A percentile compares a stretch with the other conserved stretches of the same genome.
Conservation (phyloP, 2,888 invertebrate species). For the Hipparchia sbordonii region DNA sequence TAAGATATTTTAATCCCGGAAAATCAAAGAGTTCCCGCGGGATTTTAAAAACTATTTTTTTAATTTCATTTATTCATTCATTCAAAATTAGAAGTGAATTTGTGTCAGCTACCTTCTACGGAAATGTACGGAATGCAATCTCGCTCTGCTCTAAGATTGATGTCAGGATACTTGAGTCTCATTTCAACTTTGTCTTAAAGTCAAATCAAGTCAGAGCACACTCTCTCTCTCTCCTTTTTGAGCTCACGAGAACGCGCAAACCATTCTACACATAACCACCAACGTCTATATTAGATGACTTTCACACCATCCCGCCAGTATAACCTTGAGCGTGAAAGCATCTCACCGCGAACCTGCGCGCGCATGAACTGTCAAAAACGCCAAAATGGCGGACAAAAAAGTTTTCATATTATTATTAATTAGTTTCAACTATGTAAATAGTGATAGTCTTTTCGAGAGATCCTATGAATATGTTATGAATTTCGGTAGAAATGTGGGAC, state of each 20-base stretch:
- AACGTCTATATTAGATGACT: constrained; percentile 44
- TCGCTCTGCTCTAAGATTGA: too few relatives aligned
- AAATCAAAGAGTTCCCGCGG: too few relatives aligned
- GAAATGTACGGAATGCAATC: too few relatives aligned
- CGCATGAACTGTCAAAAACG: constrained; percentile 15
- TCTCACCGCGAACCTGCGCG: constrained; percentile 37
- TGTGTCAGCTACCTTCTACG: too few relatives aligned
- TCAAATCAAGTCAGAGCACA: too few relatives aligned
- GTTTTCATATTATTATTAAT: constrained; percentile 52
- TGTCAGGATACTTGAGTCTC: too few relatives aligned
- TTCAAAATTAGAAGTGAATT: too few relatives aligned
- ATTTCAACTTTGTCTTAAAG: too few relatives aligned
- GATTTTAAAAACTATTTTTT: too few relatives aligned
- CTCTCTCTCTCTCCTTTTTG: neutral
- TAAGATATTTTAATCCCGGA: too few relatives aligned
- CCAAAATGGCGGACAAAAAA: constrained; percentile 57
- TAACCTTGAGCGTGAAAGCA: constrained; percentile 58
- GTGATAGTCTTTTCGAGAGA: constrained; percentile 65
- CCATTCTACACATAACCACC: neutral
- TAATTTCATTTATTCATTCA: too few relatives aligned
- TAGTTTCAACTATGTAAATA: constrained; percentile 50
- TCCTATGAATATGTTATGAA: constrained; percentile 72
- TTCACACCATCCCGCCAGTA: constrained; percentile 54
- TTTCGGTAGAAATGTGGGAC: constrained; percentile 70
- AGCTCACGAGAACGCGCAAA: constrained; percentile 4